Evolutionary conservation across 1,140 invertebrate genomes (phyloP).

Genomic region (Drosophila lacteicornis): DNA sequence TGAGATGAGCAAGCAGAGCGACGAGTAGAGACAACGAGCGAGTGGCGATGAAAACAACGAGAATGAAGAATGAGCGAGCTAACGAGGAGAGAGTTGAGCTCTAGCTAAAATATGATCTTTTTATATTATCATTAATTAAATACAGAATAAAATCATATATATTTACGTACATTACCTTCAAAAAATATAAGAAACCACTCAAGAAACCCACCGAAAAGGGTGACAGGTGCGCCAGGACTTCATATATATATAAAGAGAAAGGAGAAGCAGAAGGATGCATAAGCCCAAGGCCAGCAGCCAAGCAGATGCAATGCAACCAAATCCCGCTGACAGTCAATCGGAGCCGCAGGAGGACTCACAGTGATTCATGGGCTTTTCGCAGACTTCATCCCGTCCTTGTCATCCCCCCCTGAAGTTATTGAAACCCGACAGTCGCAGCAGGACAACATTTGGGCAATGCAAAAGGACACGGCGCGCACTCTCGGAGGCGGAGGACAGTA

Average conservation of each 20-base stretch:
- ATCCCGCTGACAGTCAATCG: constrained; percentile 65
- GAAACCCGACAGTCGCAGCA: constrained; percentile 35
- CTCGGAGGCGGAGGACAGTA: constrained; percentile 23
- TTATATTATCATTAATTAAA: too few species aligned
- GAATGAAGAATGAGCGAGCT: too few species aligned
- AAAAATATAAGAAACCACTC: constrained; percentile 2
- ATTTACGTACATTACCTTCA: too few species aligned
- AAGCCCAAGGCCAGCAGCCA: constrained; percentile 8
- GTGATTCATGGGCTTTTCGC: constrained; percentile 47
- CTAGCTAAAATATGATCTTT: too few species aligned
- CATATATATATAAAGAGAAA: constrained; percentile 12
- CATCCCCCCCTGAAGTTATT: constrained; percentile 30
- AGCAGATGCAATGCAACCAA: constrained; percentile 48
- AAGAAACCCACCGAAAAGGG: neutral
- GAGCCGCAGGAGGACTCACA: constrained; percentile 46
- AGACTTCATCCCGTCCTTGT: neutral
- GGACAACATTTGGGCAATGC: constrained; percentile 34
- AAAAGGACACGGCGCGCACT: constrained; percentile 17
- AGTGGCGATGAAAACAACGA: neutral
- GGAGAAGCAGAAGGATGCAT: neutral
- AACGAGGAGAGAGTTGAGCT: too few species aligned
- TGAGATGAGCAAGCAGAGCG: neutral
- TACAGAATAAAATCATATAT: too few species aligned
- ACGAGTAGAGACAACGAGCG: neutral
- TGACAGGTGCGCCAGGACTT: constrained; percentile 3